Base-by-base conservation (phyloP, 2,888 invertebrate genomes). In the Harmothoe impar region DNA sequence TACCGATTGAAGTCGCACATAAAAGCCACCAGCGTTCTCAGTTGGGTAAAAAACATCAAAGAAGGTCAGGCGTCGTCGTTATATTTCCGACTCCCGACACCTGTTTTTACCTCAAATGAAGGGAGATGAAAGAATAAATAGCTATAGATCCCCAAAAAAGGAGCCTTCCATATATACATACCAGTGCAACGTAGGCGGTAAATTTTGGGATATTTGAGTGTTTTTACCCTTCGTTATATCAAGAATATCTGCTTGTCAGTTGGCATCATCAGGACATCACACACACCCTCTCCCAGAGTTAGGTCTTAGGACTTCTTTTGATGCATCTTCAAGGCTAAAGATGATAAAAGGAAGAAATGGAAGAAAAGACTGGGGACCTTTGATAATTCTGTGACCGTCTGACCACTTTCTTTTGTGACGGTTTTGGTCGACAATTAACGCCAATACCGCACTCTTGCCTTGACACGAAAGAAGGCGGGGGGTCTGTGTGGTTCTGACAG, bases 351-450 rank as follows among this genome's bases (percentile, higher is more conserved):
- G 43, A 43, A 43, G 62, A n/a, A 62, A 62, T 62, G 62, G n/a
- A 43, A 62, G n/a, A 62, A 62, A 62, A n/a, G 23, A 12, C 23
- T 20, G 20, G 72, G 17, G 72, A 72, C 72, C 72, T 72, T 72
- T 72, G 72, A 72, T 72, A 72, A 62, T 72, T 72, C 72, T n/a
- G 72, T 72, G 72, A 72, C 72, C 72, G 72, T 72, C 72, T 72
- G 62, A 62, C 62, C 62, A 62, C 62, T 62, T 62, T 62, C 62
- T n/a, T 62, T 62, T 62, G 62, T 62, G 62, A 62, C 20, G 62
- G 62, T 62, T 62, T 62, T 62, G 62, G 62, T 62, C 23, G 62
- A 62, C 62, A 62, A 62, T 62, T 62, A 62, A 62, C 62, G n/a
- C 1, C 62, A 62, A 62, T 62, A 62, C 62, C 62, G n/a, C n/a